These are phyloP conservation scores for Papilio gigon DNA, from an alignment of 2,888 invertebrate species.

Conservation along the genomic window DNA sequence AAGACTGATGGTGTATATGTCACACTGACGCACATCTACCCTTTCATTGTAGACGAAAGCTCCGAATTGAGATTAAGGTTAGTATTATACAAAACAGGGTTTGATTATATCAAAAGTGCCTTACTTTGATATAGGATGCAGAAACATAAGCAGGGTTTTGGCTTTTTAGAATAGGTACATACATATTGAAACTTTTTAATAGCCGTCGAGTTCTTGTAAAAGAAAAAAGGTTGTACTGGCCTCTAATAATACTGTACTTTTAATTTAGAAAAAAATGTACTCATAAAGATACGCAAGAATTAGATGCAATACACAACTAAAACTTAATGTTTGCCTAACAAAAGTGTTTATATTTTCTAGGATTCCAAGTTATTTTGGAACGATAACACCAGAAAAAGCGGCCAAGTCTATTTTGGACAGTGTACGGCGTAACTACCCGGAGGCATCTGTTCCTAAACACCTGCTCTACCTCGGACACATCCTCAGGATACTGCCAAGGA, in stretches of 20 bases:
- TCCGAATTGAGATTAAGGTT: conserved; percentile 82
- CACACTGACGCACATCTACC: conserved; percentile 84
- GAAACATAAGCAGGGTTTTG: neutral
- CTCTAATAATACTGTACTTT: no score
- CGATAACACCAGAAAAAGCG: conserved; percentile 82
- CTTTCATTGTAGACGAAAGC: conserved; percentile 82
- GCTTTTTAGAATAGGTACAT: no score
- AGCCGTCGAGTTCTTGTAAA: no score
- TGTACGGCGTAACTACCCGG: conserved; percentile 83
- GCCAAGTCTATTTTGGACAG: conserved; percentile 83
- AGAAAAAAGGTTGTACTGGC: no score
- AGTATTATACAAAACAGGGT: conserved; percentile 40
- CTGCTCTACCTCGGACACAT: conserved; percentile 82
- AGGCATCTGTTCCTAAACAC: conserved; percentile 85
- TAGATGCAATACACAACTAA: no score
- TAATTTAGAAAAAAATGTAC: no score
- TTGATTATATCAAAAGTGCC: neutral
- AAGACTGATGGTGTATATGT: conserved; percentile 82
- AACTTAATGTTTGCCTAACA: no score
- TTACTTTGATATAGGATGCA: neutral
- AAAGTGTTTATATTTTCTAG: conserved; percentile 56
- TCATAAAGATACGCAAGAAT: no score
- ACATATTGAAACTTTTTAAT: no score
- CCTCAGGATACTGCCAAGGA: conserved; percentile 82
- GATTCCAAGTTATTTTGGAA: conserved; percentile 85